Base-by-base conservation (phyloP, 1,140 invertebrate species). In the Drosophila pandora region DNA sequence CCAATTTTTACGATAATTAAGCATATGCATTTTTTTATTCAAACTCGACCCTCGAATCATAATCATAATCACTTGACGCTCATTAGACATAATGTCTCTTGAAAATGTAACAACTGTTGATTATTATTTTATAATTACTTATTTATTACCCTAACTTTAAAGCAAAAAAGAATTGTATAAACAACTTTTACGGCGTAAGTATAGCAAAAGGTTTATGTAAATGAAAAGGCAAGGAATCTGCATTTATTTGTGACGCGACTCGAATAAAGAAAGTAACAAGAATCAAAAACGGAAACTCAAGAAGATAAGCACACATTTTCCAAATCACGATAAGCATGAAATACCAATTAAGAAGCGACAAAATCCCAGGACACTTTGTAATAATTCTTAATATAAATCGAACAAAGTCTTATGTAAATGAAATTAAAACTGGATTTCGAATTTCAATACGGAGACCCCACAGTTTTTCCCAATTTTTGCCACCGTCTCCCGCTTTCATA, bases 131-230 rank as follows among this genome's bases (percentile, higher is more conserved):
- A 80, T 90, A 80, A 63, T 88, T 60, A 81, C 76, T 75, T 89
- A 89, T 89, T 89, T 89, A 89, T 90, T 89, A 89, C 80, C 81
- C 74, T 89, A 90, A 78, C 72, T 78, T 73, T 84, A 89, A 78
- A 58, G 47, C 21, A 13, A 43, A 64, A 80, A 60, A 57, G 64
- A 67, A 80, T 78, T 80, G 87, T 85, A 71, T 80, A 80, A 80
- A 90, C 74, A 80, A 89, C 60, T 62, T 77, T 89, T 71, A 88
- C 64, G 76, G 72, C 76, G 62, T 79, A 90, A 72, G 76, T 68
- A 63, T 72, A 81, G 67, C 65, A 68, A 78, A 76, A 85, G 60
- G 57, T 70, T 78, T 74, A 75, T 59, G 61, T 77, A 69, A 78
- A 90, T 63, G 72, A 41, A 74, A 78, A 30, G 75, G 56, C 56